Evolutionary conservation across 2,797 vertebrate genomes (phyloP), one percentile per base, ranked within the genome.

Genomic region (Tangara arthus): DNA sequence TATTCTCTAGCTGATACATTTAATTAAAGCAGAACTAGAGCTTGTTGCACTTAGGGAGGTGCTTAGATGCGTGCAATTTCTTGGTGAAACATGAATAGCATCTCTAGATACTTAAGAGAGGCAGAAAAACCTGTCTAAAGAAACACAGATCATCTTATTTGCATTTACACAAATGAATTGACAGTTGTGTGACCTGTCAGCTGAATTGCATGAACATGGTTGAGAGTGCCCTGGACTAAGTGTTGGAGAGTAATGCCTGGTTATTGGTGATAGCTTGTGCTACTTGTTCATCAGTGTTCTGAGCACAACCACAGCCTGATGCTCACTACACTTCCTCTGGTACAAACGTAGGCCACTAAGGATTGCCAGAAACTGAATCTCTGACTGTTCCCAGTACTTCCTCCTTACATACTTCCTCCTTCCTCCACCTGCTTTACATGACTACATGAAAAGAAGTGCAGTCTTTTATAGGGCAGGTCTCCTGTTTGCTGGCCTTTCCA

Each of bases 1-100:
- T 0, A 0, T 70, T 93, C 64, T 82, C 7, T 39, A 55, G 37
- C 39, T 72, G 28, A 35, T 75, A 34, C 0, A 0, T 71, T 49
- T 75, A 68, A 77, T 64, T 71, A 64, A 50, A 57, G 19, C 53
- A 30, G 27, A 87, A 64, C 44, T 53, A 50, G 39, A 65, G 16
- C 22, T 75, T 69, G 15, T 61, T 65, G 26, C 11, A 5, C 64
- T 89, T 70, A 11, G 4, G 39, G n/a, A 70, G 44, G 16, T 53
- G 50, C 32, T 61, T 69, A 23, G 47, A 28, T 72, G 37, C 0
- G 2, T 55, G 41, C 15, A 37, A 0, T 69, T 56, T 75, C 17
- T 50, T 50, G 17, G 14, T 72, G 71, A 82, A 64, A 90, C 30
- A 9, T 28, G 35, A 21, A 39, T 71, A 64, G 20, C 18, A 13